Base-by-base conservation (phyloP, 2,888 invertebrate species). In the Anarsia innoxiella region DNA sequence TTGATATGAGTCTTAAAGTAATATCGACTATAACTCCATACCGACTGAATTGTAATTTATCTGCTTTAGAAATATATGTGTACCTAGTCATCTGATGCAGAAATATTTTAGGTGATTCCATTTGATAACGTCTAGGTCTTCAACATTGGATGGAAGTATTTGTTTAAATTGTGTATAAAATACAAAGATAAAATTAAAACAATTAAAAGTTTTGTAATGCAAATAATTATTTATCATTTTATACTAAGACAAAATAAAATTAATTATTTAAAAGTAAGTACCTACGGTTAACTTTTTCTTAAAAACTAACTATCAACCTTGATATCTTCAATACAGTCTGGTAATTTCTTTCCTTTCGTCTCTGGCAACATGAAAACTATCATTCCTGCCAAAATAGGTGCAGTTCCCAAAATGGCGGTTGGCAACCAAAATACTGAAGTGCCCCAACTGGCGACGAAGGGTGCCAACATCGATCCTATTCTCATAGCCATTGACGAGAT, bases 381-480 rank as follows among this genome's bases (percentile, higher is more conserved):
- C 0, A 87, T 33, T 0, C 90, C 91, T 1, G 91, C 92, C 1
- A 87, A 44, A 0, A 93, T 59, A 0, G 93, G 90, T 3, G 90
- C 74, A 0, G 86, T 44, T 0, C 94, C 94, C 60, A 94, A 93
- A 27, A 93, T 84, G 0, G 89, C 59, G 0, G 93, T 90, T 0
- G 94, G 91, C 14, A 93, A 52, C 89, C 90, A 91, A 0, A 75
- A 60, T 9, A 75, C 54, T 0, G 87, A 69, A 9, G 65, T 53
- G 4, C 72, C 72, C 52, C 93, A 59, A 23, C 89, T 88, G 0
- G 92, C 90, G 6, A 96, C 87, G 53, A 93, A 93, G 0, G 96
- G 95, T 0, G 96, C 94, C 0, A 89, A 46, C 87, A 96, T 93
- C 0, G 95, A 94, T 0, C 96, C 96, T 10, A 95, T 65, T 45